These are phyloP conservation scores for Tretioscincus oriximinensis DNA, from an alignment of 2,113 vertebrate genomes.

Conservation along the genomic window DNA sequence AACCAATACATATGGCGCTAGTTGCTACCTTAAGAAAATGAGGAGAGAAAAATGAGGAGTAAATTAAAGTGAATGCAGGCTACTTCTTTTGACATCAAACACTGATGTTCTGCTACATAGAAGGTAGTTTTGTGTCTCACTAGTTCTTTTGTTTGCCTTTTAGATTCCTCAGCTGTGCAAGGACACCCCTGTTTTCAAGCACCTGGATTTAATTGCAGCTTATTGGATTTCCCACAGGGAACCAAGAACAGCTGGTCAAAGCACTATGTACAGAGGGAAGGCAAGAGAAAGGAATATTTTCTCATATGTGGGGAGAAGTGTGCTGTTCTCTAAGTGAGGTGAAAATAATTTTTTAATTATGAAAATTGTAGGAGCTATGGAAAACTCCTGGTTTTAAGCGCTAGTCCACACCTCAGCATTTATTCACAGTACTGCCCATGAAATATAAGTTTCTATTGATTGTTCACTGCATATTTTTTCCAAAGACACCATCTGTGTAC, in stretches of 20 bases:
- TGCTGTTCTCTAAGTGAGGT: slow-evolving; percentile 33
- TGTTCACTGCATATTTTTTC: too few species aligned
- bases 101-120: slow-evolving; percentile 48
- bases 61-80: slow-evolving; percentile 37
- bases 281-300: slow-evolving; percentile 36
- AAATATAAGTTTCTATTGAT: too few species aligned
- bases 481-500: too few species aligned
- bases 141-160: slow-evolving; percentile 56
- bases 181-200: slow-evolving; percentile 57
- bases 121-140: slow-evolving; percentile 45
- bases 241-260: slow-evolving; percentile 59
- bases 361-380: slow-evolving; percentile 22
- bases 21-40: slow-evolving; percentile 35
- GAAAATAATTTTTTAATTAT: slow-evolving; percentile 38
- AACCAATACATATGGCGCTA: slow-evolving; percentile 41
- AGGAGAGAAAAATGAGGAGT: slow-evolving; percentile 9
- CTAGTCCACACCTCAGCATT: too few species aligned
- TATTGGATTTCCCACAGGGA: slow-evolving; percentile 60
- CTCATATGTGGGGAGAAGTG: too few species aligned
- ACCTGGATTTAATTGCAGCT: slow-evolving; percentile 67
- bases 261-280: slow-evolving; percentile 49
- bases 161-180: slow-evolving; percentile 62
- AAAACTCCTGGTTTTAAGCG: too few species aligned
- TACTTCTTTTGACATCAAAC: slow-evolving; percentile 30
- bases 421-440: too few species aligned